phyloP scores from a whole-genome alignment of 2,113 vertebrate genomes.

The Syngnathus floridae region DNA sequence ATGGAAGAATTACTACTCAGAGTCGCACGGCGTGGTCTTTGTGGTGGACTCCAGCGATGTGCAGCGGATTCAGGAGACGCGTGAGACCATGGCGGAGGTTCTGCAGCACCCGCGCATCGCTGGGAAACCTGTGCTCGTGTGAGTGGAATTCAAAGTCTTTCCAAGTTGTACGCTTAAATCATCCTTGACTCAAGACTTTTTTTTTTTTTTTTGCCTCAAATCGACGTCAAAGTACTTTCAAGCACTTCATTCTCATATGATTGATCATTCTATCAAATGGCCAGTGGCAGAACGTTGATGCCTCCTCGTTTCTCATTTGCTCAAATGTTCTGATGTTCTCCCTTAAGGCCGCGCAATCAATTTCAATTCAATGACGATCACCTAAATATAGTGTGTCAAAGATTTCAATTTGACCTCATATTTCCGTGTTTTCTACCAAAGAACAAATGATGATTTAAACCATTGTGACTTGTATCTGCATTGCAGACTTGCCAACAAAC shows the following conservation, averaged over 20 bases:
- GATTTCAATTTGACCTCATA: no score
- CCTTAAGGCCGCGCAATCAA: no score
- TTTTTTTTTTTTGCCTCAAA: background rate
- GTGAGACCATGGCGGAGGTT: slow-evolving; percentile 85
- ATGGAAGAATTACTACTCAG: slow-evolving; percentile 97
- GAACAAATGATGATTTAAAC: background rate
- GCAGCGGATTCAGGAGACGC: slow-evolving; percentile 89
- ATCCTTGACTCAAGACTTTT: background rate
- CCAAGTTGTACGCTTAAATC: background rate
- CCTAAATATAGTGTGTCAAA: background rate
- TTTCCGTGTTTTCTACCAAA: no score
- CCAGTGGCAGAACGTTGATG: no score
- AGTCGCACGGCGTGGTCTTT: slow-evolving; percentile 93
- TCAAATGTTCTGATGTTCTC: no score
- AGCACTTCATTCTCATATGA: no score
- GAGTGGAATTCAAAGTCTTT: slow-evolving; percentile 54
- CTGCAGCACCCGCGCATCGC: slow-evolving; percentile 86
- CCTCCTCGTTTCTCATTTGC: no score
- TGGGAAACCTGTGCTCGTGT: slow-evolving; percentile 92
- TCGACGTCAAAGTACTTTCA: background rate
- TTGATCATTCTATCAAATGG: background rate
- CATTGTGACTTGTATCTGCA: slow-evolving; percentile 1
- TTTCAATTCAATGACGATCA: background rate
- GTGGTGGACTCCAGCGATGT: slow-evolving; percentile 97
- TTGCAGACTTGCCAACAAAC: slow-evolving; percentile 89